Percentiles rank a stretch among this genome's conserved stretches.
phyloP scores from a whole-genome alignment of 64 coral and sea anemone genomes.

The Montipora sp. region DNA sequence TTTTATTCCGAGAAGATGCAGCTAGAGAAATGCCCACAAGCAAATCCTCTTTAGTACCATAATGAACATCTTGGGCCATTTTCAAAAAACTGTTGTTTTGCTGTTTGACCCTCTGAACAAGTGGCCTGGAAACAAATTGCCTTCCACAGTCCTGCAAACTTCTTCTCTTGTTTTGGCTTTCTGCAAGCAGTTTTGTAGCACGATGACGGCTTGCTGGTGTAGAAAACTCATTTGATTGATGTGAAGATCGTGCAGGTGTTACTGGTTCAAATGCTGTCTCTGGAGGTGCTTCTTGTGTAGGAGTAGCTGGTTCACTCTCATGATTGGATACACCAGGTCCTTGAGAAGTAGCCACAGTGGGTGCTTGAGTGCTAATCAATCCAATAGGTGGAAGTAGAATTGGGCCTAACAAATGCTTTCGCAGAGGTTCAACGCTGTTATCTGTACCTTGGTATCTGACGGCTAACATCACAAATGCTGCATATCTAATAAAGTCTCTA shows the following conservation, averaged over 20 bases:
- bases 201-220: too few relatives aligned
- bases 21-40: too few relatives aligned
- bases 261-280: conserved; percentile 15
- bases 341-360: neutral
- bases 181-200: too few relatives aligned
- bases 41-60: too few relatives aligned
- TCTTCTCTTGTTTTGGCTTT: too few relatives aligned
- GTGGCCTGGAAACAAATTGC: neutral
- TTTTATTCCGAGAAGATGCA: too few relatives aligned
- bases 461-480: conserved; percentile 12
- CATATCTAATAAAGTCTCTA: neutral
- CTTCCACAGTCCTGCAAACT: neutral
- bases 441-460: conserved; percentile 19
- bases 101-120: neutral
- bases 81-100: too few relatives aligned
- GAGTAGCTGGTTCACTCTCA: neutral
- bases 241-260: neutral
- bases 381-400: conserved; percentile 4
- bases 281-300: conserved; percentile 2
- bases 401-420: conserved; percentile 4
- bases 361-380: neutral
- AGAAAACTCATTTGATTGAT: too few relatives aligned
- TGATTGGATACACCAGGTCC: neutral
- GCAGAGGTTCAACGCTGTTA: neutral
- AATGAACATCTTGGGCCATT: too few relatives aligned